A percentile compares a stretch with the other conserved stretches of the same genome.
Evolutionary conservation across 2,113 vertebrate genomes (phyloP).

Genomic region (Saccopteryx bilineata): DNA sequence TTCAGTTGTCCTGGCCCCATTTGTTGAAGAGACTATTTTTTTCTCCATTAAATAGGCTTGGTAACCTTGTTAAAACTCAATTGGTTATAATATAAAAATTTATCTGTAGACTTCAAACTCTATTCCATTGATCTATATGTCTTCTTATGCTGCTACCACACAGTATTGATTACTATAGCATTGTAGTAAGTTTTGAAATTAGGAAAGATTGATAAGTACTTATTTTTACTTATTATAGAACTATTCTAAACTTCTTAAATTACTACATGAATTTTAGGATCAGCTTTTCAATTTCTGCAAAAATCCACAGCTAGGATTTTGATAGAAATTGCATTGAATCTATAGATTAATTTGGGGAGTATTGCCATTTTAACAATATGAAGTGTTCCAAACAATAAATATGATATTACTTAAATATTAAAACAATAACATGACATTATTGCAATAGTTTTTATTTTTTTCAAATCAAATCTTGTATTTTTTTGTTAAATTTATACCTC

Average conservation of each 20-base stretch:
- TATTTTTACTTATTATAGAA: neutral
- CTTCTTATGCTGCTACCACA: neutral
- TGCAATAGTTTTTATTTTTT: neutral
- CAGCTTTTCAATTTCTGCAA: neutral
- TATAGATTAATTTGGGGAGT: neutral
- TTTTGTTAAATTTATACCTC: constrained; percentile 28
- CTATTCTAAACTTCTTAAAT: neutral
- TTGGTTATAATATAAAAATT: neutral
- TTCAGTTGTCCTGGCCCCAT: too few species aligned
- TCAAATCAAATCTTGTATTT: constrained; percentile 14
- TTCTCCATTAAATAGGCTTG: neutral
- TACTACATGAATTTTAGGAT: constrained; percentile 34
- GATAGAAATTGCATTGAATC: neutral
- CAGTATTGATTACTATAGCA: neutral
- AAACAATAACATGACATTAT: too few species aligned
- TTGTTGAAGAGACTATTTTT: neutral
- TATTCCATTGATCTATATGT: neutral
- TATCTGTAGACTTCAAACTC: constrained; percentile 8
- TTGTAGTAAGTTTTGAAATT: constrained; percentile 19
- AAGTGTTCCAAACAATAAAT: constrained; percentile 5
- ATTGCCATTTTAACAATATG: neutral
- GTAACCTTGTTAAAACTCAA: neutral
- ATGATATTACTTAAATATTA: neutral
- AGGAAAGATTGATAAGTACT: neutral
- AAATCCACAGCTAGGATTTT: neutral